phyloP scores from a whole-genome alignment of 2,888 invertebrate species.

The Ophion costatus region DNA sequence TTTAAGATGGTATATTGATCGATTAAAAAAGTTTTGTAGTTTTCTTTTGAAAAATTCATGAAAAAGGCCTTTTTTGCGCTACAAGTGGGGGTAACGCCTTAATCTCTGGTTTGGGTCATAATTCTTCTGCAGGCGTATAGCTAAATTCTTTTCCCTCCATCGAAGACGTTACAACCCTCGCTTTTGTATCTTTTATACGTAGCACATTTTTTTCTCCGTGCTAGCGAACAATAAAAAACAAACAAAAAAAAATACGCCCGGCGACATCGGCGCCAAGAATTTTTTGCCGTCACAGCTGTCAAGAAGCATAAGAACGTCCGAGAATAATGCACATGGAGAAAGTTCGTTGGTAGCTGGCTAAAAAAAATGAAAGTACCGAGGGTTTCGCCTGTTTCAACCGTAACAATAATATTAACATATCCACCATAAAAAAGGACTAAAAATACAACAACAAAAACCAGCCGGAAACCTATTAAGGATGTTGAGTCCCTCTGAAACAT shows the following conservation, averaged over 20 bases:
- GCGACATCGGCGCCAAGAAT: background rate
- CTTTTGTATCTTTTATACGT: background rate
- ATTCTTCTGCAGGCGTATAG: background rate
- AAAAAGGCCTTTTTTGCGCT: too few species aligned
- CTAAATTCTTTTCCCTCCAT: background rate
- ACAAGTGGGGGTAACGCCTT: too few species aligned
- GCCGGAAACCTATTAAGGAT: too few species aligned
- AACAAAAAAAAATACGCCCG: background rate
- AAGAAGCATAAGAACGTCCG: background rate
- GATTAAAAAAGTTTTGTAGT: too few species aligned
- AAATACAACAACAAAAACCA: too few species aligned
- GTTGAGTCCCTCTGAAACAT: too few species aligned
- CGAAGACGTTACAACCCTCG: background rate
- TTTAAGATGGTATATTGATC: too few species aligned
- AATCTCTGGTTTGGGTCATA: background rate
- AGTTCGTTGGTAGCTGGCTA: too few species aligned
- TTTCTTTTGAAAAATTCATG: too few species aligned
- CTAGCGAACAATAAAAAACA: background rate
- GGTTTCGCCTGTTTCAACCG: background rate
- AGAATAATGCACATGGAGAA: background rate
- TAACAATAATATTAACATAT: too few species aligned
- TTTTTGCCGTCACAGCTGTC: background rate
- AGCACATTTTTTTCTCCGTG: background rate
- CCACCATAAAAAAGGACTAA: too few species aligned
- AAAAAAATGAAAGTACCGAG: background rate